Percentiles rank a stretch among this genome's conserved stretches.
These are phyloP conservation scores for Aphidius ervi DNA, from an alignment of 1,140 invertebrate species.

Conservation along the genomic window DNA sequence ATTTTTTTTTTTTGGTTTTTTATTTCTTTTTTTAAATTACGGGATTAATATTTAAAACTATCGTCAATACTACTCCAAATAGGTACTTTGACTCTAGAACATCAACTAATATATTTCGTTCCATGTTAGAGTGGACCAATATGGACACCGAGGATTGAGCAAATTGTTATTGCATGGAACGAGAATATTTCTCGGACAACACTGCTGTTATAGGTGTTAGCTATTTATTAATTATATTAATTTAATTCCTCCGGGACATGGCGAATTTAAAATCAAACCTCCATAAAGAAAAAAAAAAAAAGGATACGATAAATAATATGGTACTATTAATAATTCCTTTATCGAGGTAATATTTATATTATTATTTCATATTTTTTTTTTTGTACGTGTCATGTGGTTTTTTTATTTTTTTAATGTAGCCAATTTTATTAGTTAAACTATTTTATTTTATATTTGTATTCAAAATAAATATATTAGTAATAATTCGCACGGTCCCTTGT, in stretches of 20 bases:
- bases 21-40: slow-evolving; percentile 13
- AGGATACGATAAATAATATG: too few relatives aligned
- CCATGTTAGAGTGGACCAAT: slow-evolving; percentile 47
- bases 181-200: slow-evolving; percentile 21
- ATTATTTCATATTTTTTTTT: slow-evolving; percentile 8
- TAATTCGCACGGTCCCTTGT: slow-evolving; percentile 21
- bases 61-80: slow-evolving; percentile 13
- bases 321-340: slow-evolving; percentile 2
- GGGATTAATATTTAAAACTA: slow-evolving; percentile 16
- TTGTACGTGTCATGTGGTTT: slow-evolving; percentile 19
- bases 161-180: slow-evolving; percentile 46
- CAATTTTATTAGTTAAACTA: slow-evolving; percentile 1
- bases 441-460: slow-evolving; percentile 9
- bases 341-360: slow-evolving; percentile 18
- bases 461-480: slow-evolving; percentile 1
- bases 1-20: slow-evolving; percentile 15
- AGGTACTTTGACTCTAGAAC: slow-evolving; percentile 8
- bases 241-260: slow-evolving; percentile 23
- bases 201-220: slow-evolving; percentile 10
- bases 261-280: slow-evolving; percentile 17
- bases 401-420: slow-evolving; percentile 18
- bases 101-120: slow-evolving; percentile 38
- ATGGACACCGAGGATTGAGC: slow-evolving; percentile 50
- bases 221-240: slow-evolving; percentile 10
- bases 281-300: too few relatives aligned